Base-by-base conservation (phyloP, 2,113 vertebrate species). In the Tachuris rubrigastra region DNA sequence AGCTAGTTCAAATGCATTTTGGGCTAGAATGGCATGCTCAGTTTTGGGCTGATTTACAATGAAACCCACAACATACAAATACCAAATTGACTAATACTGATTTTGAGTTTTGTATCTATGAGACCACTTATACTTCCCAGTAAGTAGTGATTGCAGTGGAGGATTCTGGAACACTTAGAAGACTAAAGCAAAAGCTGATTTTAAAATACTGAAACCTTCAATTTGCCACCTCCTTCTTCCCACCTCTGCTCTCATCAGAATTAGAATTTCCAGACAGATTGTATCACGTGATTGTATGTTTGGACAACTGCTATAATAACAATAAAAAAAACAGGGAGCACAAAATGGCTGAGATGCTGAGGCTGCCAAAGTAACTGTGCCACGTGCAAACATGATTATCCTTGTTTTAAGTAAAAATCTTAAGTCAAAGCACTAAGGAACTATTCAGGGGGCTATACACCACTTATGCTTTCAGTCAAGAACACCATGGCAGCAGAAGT, bases 221-320 rank as follows among this genome's bases (percentile, higher is more conserved):
- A 93, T 96, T 96, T 95, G 65, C 90, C 53, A 93, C 92, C 90
- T 90, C 69, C 69, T 92, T 81, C 95, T 94, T 94, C 77, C 90
- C 83, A 95, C 86, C 84, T 96, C 93, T 93, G 80, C 95, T 89
- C 83, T 94, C 93, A 87, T 94, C 88, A 96, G 85, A 90, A 96
- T 96, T 92, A 93, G 86, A 92, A 95, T 72, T 96, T 94, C 85
- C 90, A 97, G 96, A 95, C 76, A 96, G 93, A 95, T 20, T 62
- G 33, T 75, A 94, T 76, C 66, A 87, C 22, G 73, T 92, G 92
- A 96, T n/a, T 89, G 76, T 53, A 87, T 92, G 92, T 96, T 96
- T 97, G 93, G 90, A 96, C 93, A 96, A 95, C 80, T 78, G 67
- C 55, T 85, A 73, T 42, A 92, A 93, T 56, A 94, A 94, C 58